Base-by-base conservation (phyloP, 2,797 vertebrate species). In the Tachyglossus aculeatus region DNA sequence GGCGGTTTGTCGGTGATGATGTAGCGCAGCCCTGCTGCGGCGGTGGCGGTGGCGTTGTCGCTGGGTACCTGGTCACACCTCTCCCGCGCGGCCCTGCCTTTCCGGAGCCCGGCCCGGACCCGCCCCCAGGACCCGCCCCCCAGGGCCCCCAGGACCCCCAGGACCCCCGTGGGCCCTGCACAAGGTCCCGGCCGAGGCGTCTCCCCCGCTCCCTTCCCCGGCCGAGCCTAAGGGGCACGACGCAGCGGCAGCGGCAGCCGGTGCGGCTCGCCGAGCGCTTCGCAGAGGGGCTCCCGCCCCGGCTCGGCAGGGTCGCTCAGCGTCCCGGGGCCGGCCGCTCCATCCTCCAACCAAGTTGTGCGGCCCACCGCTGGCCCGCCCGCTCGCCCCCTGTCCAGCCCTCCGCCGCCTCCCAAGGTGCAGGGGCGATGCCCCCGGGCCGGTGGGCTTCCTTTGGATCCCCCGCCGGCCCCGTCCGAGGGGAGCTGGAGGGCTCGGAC, bases 1-100 rank as follows among this genome's bases (percentile, higher is more conserved):
- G 68, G 47, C 63, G 55, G 71, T 57, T 48, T 63, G 69, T 77
- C 36, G 51, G 77, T 68, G 40, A 56, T 24, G 62, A 51, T 6
- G 80, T 39, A 66, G 59, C 9, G 29, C 56, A 43, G 36, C 33
- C 58, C 77, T 36, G 71, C 60, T 67, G 66, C 87, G 80, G 78
- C 84, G 82, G 41, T 1, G 66, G 74, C 60, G 52, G 66, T 7
- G 58, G 39, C 62, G 45, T 47, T 37, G 12, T 40, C 52, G 52
- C 39, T 44, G 34, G 50, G 67, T 63, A 60, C 69, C 70, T 64
- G 69, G 37, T 18, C 19, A 48, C 50, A 56, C 48, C 7, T 39
- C 57, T n/a, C 48, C 33, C 9, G 67, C 52, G 48, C 25, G 43
- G 2, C 7, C 67, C 29, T 10, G 15, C 16, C 18, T 6, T 27